A percentile compares a stretch with the other conserved stretches of the same genome.
Evolutionary conservation across 1,140 invertebrate genomes (phyloP).

Genomic region (Drosophila pseudoobscura): DNA sequence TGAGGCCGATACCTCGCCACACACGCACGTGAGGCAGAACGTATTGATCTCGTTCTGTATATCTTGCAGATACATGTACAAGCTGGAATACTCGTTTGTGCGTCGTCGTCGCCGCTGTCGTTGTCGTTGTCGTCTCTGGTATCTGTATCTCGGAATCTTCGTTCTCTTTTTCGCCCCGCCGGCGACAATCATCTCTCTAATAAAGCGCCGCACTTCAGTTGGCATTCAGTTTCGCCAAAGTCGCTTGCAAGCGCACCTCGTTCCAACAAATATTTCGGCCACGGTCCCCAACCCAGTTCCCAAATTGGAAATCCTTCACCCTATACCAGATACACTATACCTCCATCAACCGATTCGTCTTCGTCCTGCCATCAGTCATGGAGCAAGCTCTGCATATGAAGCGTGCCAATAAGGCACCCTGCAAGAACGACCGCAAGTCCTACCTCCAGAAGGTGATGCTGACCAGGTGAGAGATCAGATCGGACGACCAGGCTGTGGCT

Average conservation of each 20-base stretch:
- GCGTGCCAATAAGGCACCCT: slow-evolving; percentile 73
- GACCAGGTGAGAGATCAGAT: slow-evolving; percentile 70
- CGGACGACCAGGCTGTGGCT: neutral
- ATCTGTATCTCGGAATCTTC: slow-evolving; percentile 17
- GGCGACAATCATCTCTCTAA: slow-evolving; percentile 65
- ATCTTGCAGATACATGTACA: slow-evolving; percentile 76
- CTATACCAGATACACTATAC: neutral
- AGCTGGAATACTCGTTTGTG: slow-evolving; percentile 76
- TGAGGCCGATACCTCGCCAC: slow-evolving; percentile 14
- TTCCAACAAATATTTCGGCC: slow-evolving; percentile 50
- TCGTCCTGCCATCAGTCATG: slow-evolving; percentile 51
- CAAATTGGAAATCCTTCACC: neutral
- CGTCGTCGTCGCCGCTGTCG: slow-evolving; percentile 11
- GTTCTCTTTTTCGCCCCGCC: slow-evolving; percentile 29
- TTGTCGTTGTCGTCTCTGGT: slow-evolving; percentile 1
- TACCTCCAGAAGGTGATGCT: slow-evolving; percentile 78
- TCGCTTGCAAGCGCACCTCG: slow-evolving; percentile 82
- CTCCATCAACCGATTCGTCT: neutral
- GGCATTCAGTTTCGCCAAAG: slow-evolving; percentile 81
- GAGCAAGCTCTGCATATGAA: slow-evolving; percentile 74
- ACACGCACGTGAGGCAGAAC: slow-evolving; percentile 74
- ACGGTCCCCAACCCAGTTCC: neutral
- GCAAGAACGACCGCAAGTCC: slow-evolving; percentile 82
- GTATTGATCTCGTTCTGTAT: slow-evolving; percentile 73
- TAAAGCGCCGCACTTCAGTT: slow-evolving; percentile 80